Percentiles rank a stretch among this genome's conserved stretches.
Evolutionary conservation across 2,888 invertebrate species (phyloP).

Genomic region (Callosobruchus maculatus): DNA sequence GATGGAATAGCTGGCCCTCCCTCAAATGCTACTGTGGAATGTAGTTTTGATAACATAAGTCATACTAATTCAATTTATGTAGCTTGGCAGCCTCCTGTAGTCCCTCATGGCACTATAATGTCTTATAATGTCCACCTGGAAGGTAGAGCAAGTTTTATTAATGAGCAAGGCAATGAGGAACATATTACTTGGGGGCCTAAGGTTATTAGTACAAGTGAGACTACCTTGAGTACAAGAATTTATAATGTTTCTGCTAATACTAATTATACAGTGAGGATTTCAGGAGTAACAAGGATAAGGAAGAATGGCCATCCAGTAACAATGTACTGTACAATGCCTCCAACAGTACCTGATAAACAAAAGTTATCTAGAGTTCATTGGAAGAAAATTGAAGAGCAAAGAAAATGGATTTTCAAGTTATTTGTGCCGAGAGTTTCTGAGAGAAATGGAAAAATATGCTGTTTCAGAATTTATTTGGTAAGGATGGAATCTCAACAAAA

Average conservation of each 20-base stretch:
- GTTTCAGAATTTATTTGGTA: constrained; percentile 78
- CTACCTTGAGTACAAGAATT: constrained; percentile 54
- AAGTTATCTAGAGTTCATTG: constrained; percentile 59
- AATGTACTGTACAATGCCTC: constrained; percentile 65
- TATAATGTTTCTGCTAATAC: constrained; percentile 78
- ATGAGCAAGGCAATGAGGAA: constrained; percentile 51
- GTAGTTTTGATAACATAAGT: constrained; percentile 60
- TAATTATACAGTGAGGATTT: constrained; percentile 74
- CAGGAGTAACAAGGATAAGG: constrained; percentile 73
- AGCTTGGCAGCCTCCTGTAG: constrained; percentile 69
- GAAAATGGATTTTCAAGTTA: constrained; percentile 71
- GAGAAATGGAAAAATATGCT: constrained; percentile 84
- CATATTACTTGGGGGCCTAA: constrained; percentile 60
- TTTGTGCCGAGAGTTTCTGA: constrained; percentile 75
- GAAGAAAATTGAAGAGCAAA: constrained; percentile 61
- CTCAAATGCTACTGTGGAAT: constrained; percentile 63
- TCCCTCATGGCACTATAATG: constrained; percentile 74
- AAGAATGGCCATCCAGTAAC: constrained; percentile 66
- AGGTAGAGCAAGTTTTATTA: constrained; percentile 55
- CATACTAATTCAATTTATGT: constrained; percentile 62
- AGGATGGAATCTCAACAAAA: constrained; percentile 62
- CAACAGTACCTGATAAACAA: constrained; percentile 66
- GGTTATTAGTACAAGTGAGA: constrained; percentile 56
- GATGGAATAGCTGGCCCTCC: constrained; percentile 79
- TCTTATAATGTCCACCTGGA: constrained; percentile 65